Evolutionary conservation across 2,888 invertebrate genomes (phyloP).

Genomic region (Chaitophorus viminalis): DNA sequence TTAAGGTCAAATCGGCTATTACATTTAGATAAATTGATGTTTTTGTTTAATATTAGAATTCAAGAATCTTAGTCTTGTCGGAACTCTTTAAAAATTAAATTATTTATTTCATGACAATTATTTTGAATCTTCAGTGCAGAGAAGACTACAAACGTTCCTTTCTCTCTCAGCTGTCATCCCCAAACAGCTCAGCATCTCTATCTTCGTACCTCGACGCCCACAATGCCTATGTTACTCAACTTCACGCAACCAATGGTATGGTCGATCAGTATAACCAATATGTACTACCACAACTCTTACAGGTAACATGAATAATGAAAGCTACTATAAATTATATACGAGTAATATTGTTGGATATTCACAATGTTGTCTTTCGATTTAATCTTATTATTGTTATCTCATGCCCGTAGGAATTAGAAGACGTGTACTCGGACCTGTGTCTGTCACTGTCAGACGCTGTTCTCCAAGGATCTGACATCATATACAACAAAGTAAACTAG

Average conservation of each 20-base stretch:
- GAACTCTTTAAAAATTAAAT: no score
- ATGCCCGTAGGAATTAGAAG: slow-evolving; percentile 84
- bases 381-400: slow-evolving; percentile 64
- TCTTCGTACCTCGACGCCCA: slow-evolving; percentile 88
- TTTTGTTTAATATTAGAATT: no score
- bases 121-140: slow-evolving; percentile 75
- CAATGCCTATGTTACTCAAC: slow-evolving; percentile 92
- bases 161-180: slow-evolving; percentile 79
- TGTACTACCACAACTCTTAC: slow-evolving; percentile 85
- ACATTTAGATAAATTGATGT: no score
- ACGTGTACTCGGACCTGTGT: slow-evolving; percentile 90
- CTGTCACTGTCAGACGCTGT: slow-evolving; percentile 87
- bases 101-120: slow-evolving; percentile 41
- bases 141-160: slow-evolving; percentile 89
- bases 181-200: slow-evolving; percentile 70
- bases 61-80: no score
- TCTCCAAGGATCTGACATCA: slow-evolving; percentile 85
- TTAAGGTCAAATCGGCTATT: no score
- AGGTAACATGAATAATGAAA: no score
- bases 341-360: slow-evolving; percentile 69
- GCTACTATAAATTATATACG: no score
- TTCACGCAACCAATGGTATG: slow-evolving; percentile 93
- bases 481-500: slow-evolving; percentile 79
- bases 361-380: background rate
- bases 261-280: slow-evolving; percentile 87